phyloP scores from a whole-genome alignment of 1,140 invertebrate species.

The Phenacoccus solenopsis region DNA sequence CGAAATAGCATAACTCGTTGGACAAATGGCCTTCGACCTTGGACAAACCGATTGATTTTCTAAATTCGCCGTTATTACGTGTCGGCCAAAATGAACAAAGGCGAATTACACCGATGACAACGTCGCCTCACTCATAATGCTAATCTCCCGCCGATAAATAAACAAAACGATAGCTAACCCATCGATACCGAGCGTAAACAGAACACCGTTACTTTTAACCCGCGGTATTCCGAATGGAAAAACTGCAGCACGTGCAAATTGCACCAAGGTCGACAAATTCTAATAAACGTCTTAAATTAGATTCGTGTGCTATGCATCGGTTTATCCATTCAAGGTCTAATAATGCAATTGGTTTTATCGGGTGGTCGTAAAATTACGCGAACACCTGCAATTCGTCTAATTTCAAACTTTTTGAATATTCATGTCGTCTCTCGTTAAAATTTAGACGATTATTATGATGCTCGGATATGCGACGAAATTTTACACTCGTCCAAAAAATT shows the following conservation, averaged over 20 bases:
- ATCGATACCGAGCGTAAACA: not conserved
- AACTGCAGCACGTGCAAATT: not conserved
- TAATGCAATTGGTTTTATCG: not conserved
- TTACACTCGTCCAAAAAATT: not conserved
- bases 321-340: not conserved
- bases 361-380: not conserved
- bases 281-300: conserved; percentile 3
- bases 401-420: too few relatives aligned
- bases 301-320: not conserved
- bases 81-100: not conserved
- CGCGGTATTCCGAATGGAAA: too few relatives aligned
- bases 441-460: too few relatives aligned
- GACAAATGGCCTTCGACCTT: too few relatives aligned
- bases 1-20: too few relatives aligned
- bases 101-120: not conserved
- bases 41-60: not conserved
- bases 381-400: too few relatives aligned
- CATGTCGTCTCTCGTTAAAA: too few relatives aligned
- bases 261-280: not conserved
- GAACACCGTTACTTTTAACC: not conserved
- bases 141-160: not conserved
- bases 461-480: too few relatives aligned
- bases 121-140: too few relatives aligned
- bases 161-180: not conserved
- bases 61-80: not conserved